Conservation (phyloP, 2,888 invertebrate species). For the Schizotus pectinicornis region DNA sequence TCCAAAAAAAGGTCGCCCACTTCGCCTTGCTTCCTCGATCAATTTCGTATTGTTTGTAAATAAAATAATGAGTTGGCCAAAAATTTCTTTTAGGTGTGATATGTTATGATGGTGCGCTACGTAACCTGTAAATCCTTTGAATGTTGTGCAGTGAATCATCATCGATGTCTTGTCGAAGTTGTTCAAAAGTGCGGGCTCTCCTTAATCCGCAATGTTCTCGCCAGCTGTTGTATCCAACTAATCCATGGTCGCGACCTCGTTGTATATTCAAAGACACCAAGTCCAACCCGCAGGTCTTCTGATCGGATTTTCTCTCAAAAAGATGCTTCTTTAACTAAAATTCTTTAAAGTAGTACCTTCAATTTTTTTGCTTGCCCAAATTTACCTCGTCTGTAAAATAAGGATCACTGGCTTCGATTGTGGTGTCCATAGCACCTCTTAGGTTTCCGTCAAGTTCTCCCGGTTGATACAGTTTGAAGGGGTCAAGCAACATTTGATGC, state of each 20-base stretch:
- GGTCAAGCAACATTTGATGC: slow-evolving; percentile 82
- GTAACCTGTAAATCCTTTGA: slow-evolving; percentile 67
- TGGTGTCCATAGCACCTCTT: slow-evolving; percentile 70
- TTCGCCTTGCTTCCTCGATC: background rate
- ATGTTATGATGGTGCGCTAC: background rate
- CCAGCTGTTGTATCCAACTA: slow-evolving; percentile 80
- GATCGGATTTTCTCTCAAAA: slow-evolving; percentile 63
- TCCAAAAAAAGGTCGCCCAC: background rate
- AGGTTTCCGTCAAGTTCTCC: slow-evolving; percentile 70
- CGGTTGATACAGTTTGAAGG: slow-evolving; percentile 70
- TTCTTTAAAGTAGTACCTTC: slow-evolving; percentile 1
- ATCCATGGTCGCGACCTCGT: slow-evolving; percentile 86
- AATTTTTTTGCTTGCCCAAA: background rate
- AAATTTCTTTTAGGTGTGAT: background rate
- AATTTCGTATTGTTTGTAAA: background rate
- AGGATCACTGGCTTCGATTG: slow-evolving; percentile 66
- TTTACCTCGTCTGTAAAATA: slow-evolving; percentile 69
- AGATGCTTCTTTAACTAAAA: slow-evolving; percentile 72
- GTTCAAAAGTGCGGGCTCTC: slow-evolving; percentile 67
- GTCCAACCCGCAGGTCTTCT: slow-evolving; percentile 75
- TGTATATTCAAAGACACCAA: slow-evolving; percentile 88
- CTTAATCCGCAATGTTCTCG: slow-evolving; percentile 76
- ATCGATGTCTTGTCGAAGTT: slow-evolving; percentile 71
- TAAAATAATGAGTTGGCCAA: too few relatives aligned
- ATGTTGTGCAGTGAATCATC: slow-evolving; percentile 68